Percentiles rank a stretch among this genome's conserved stretches.
Conservation (phyloP, 2,113 vertebrate species). For the Lepus europaeus region DNA sequence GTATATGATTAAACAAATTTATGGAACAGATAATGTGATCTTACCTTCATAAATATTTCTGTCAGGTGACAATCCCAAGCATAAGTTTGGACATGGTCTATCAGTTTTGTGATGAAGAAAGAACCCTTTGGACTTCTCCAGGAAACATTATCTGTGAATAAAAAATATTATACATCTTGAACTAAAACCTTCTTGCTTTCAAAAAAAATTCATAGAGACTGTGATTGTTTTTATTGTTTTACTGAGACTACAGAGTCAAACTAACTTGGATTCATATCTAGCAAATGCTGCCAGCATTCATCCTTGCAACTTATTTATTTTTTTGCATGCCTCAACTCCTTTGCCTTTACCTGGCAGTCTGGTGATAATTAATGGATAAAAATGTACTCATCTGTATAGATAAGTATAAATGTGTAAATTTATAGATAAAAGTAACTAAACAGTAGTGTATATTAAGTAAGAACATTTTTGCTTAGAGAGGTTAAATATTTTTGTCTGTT, state of each 20-base stretch:
- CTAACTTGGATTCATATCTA: background rate
- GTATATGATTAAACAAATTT: background rate
- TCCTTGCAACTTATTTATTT: background rate
- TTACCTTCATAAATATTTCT: conserved; percentile 50
- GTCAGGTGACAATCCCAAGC: background rate
- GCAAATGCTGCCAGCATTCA: background rate
- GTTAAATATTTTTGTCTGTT: conserved; percentile 22
- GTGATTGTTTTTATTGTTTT: background rate
- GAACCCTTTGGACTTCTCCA: background rate
- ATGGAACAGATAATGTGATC: background rate
- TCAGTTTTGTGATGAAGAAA: conserved; percentile 4
- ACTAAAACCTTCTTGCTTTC: background rate
- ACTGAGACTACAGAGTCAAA: background rate
- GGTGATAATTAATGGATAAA: background rate
- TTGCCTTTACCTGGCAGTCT: background rate
- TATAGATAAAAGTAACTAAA: background rate
- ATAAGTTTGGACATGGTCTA: background rate
- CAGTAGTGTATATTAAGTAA: background rate
- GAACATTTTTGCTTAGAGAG: background rate
- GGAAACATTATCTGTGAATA: conserved; percentile 34
- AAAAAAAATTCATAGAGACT: background rate
- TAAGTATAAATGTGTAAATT: background rate
- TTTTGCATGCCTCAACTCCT: background rate
- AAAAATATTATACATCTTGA: background rate
- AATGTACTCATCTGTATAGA: no score